Evolutionary conservation across 2,113 vertebrate genomes (phyloP).

Genomic region (Nicator chloris): DNA sequence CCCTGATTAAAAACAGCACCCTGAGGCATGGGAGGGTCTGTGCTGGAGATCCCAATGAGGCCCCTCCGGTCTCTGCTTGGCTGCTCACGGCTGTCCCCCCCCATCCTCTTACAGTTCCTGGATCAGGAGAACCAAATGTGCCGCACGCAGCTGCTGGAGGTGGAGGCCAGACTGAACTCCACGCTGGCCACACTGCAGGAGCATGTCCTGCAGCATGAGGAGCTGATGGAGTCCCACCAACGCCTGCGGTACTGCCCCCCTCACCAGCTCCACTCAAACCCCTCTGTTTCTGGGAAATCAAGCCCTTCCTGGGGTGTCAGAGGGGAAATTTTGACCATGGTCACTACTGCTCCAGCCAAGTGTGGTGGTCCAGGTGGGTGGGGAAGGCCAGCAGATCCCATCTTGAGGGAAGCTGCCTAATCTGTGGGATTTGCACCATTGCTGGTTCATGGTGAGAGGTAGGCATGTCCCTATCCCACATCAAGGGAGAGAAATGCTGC

Average conservation of each 20-base stretch:
- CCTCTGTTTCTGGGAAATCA: accelerated
- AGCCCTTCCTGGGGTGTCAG: not conserved
- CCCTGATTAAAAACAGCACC: not conserved
- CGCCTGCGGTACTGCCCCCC: conserved; percentile 72
- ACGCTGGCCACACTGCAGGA: conserved; percentile 77
- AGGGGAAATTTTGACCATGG: not conserved
- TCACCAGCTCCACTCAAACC: not conserved
- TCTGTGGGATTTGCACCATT: not conserved
- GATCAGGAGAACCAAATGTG: conserved; percentile 83
- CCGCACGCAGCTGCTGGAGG: conserved; percentile 81
- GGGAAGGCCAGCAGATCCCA: not conserved
- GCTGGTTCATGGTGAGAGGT: not conserved
- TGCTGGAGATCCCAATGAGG: not conserved
- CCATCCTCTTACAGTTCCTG: conserved; percentile 77
- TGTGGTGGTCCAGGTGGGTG: not conserved
- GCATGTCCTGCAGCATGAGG: conserved; percentile 79
- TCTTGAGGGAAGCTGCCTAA: not conserved
- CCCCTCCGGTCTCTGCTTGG: not conserved
- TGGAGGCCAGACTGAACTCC: conserved; percentile 73
- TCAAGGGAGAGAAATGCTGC: accelerated
- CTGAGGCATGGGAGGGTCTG: not conserved
- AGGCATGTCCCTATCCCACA: accelerated
- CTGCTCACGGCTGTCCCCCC: not conserved
- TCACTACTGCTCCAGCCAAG: not conserved
- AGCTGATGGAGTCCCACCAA: conserved; percentile 74